Conservation (phyloP, 1,140 invertebrate species). For the Formica selysi region DNA sequence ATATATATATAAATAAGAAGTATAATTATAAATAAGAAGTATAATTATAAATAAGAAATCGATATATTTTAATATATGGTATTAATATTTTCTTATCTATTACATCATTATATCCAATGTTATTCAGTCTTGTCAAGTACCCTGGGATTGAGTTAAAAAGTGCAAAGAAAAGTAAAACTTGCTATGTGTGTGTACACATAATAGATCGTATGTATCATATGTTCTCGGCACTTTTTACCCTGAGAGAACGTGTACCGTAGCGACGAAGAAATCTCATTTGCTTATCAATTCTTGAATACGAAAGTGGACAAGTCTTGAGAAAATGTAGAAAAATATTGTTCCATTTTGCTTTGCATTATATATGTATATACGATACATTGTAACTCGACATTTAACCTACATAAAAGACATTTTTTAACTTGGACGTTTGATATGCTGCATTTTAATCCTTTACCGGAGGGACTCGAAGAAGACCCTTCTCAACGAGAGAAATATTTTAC, state of each 20-base stretch:
- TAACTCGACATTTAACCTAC: slow-evolving; percentile 18
- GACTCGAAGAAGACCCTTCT: neutral
- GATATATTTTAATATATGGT: neutral
- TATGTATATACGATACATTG: neutral
- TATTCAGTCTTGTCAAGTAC: neutral
- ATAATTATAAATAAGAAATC: neutral
- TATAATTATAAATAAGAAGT: neutral
- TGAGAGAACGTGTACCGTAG: neutral
- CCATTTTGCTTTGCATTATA: neutral
- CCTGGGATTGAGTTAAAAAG: neutral
- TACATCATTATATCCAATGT: neutral
- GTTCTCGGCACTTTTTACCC: neutral
- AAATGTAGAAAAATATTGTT: slow-evolving; percentile 36
- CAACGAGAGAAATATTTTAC: neutral
- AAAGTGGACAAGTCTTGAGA: neutral
- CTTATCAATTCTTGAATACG: slow-evolving; percentile 44
- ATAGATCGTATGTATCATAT: neutral
- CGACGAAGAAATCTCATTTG: slow-evolving; percentile 33
- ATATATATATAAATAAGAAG: too few species aligned
- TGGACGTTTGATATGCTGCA: neutral
- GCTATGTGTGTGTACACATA: neutral
- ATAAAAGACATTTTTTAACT: slow-evolving; percentile 29
- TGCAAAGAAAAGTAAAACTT: neutral
- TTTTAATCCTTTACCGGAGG: slow-evolving; percentile 6
- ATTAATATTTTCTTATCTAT: neutral